These are phyloP conservation scores for Eupithecia insigniata DNA, from an alignment of 2,888 invertebrate species.

Conservation along the genomic window DNA sequence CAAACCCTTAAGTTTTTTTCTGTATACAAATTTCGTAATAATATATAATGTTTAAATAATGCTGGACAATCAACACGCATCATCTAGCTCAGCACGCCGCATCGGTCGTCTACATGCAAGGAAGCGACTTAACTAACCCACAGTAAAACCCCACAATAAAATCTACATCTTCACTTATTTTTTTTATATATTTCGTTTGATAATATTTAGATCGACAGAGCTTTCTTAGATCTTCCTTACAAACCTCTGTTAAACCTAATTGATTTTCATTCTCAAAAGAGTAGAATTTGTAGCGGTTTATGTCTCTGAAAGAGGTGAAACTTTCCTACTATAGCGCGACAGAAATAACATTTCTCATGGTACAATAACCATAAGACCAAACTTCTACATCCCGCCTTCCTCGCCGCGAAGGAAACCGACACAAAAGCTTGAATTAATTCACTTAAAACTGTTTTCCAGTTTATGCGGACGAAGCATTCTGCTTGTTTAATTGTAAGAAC, in stretches of 20 bases:
- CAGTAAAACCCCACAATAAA: too few species aligned
- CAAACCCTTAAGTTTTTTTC: neutral
- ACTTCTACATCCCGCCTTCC: conserved; percentile 34
- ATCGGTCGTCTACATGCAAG: too few species aligned
- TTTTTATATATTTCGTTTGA: neutral
- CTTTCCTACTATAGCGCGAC: neutral
- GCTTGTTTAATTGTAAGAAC: conserved; percentile 54
- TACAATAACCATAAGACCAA: conserved; percentile 21
- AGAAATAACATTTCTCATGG: conserved; percentile 15
- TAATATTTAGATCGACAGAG: neutral
- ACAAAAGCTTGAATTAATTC: conserved; percentile 49
- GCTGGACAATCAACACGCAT: too few species aligned
- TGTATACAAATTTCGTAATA: neutral
- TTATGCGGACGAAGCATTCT: conserved; percentile 47
- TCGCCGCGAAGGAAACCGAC: conserved; percentile 34
- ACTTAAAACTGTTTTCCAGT: conserved; percentile 48
- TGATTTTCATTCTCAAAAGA: neutral
- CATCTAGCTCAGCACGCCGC: too few species aligned
- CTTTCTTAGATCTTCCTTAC: neutral
- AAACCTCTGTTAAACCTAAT: neutral
- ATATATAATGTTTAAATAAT: too few species aligned
- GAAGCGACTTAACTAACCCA: neutral
- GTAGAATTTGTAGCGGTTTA: neutral
- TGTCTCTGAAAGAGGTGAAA: neutral
- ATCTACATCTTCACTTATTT: too few species aligned